Evolutionary conservation across 2,113 vertebrate species (phyloP).

Genomic region (Peucedramus taeniatus): DNA sequence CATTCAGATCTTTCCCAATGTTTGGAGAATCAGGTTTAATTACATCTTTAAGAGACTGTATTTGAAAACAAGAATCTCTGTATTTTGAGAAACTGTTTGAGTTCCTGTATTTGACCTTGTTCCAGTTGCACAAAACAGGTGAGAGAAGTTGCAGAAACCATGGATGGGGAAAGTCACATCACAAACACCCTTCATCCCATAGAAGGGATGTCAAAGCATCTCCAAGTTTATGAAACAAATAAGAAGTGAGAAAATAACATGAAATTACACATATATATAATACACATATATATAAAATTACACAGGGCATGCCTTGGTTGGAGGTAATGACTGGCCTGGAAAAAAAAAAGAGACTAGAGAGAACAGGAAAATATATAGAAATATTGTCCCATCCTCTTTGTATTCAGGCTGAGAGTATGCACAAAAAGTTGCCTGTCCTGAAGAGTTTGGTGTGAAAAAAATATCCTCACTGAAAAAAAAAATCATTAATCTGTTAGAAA

Average conservation of each 20-base stretch:
- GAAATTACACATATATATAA: too few species aligned
- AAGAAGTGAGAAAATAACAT: neutral
- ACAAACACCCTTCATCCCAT: neutral
- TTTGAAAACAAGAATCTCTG: neutral
- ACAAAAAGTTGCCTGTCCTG: neutral
- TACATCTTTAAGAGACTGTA: neutral
- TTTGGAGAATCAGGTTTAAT: neutral
- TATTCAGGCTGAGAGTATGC: neutral
- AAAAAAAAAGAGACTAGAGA: neutral
- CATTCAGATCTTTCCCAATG: neutral
- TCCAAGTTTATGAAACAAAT: neutral
- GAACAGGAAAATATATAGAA: neutral
- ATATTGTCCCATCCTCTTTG: neutral
- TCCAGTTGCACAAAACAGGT: neutral
- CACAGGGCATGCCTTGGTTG: neutral
- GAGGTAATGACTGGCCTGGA: neutral
- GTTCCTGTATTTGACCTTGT: neutral
- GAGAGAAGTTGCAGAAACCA: neutral
- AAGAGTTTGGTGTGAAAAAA: neutral
- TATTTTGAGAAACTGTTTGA: neutral
- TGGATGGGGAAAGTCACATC: neutral
- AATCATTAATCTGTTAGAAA: neutral
- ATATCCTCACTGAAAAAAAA: neutral
- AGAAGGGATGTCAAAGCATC: neutral
- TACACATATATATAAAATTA: too few species aligned